A percentile compares a stretch with the other conserved stretches of the same genome.
These are phyloP conservation scores for Heliangelus exortis DNA, from an alignment of 2,797 vertebrate species.

Conservation along the genomic window DNA sequence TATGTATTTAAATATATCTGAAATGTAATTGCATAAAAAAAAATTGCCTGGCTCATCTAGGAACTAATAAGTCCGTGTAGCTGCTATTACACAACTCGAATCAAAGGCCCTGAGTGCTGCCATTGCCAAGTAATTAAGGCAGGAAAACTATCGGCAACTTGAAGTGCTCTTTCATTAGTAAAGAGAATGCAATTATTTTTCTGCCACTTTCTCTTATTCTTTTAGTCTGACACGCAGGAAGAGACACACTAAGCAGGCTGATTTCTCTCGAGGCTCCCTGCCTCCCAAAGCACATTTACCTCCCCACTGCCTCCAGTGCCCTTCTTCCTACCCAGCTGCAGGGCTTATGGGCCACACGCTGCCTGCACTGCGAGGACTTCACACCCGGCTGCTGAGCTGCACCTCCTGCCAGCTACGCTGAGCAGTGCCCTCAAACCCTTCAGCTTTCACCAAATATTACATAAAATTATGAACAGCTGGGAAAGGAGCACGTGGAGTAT, in stretches of 20 bases:
- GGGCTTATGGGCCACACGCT: neutral
- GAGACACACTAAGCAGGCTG: neutral
- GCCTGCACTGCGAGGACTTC: neutral
- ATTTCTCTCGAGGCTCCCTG: neutral
- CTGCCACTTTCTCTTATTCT: constrained; percentile 4
- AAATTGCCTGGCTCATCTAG: neutral
- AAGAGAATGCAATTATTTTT: constrained; percentile 49
- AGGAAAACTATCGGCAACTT: neutral
- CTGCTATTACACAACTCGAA: neutral
- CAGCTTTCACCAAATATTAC: neutral
- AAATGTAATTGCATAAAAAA: neutral
- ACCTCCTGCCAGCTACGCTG: neutral
- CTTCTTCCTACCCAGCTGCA: neutral
- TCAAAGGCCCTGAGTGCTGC: neutral
- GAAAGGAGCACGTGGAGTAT: accelerated
- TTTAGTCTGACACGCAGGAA: neutral
- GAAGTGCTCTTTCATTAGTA: constrained; percentile 38
- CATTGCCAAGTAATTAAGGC: constrained; percentile 26
- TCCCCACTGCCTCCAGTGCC: accelerated
- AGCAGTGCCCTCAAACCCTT: neutral
- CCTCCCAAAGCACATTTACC: accelerated
- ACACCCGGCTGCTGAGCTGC: accelerated
- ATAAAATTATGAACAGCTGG: accelerated
- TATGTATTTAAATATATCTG: neutral
- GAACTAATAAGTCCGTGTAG: neutral